Base-by-base conservation (phyloP, 2,888 invertebrate species). In the Andrena camellia region DNA sequence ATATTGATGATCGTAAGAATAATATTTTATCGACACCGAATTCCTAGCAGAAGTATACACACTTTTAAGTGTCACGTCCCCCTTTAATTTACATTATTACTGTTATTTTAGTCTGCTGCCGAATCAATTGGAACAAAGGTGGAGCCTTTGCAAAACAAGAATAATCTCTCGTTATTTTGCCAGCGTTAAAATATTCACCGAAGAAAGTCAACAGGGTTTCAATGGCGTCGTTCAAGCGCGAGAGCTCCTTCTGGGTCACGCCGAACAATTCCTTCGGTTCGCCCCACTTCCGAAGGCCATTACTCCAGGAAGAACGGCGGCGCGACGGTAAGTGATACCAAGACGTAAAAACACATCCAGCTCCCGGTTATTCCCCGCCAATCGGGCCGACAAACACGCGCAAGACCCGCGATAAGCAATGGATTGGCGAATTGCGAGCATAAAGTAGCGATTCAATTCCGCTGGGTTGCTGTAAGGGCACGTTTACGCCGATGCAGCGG, bases 381-480 rank as follows among this genome's bases (percentile, higher is more conserved):
- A 64, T 60, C 54, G 63, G 29, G 54, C 26, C 60, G 29, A 31
- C 35, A 26, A 73, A 33, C 57, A n/a, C 50, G n/a, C 7, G 66
- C 33, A 31, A 71, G 62, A 52, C 33, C 50, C 31, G 33, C 20
- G 54, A 57, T 60, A 57, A 72, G 29, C n/a, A 23, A 69, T 35
- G 20, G 5, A 67, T 13, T 60, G 54, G 52, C 72, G 75, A 77
- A 81, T 72, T 26, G 62, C 26, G 69, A 48, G 23, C 72, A 57
- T 78, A 76, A 86, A 85, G 67, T 67, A 75, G 52, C 69, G 68
- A 69, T 75, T 71, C 81, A 74, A 84, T 85, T 83, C 77, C 67
- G 42, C 66, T 62, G 79, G 80, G 79, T 79, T 68, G 73, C 70
- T 70, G 50, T 74, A 78, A 50, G 29, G n/a, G 2, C 10, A 20